Percentiles rank a stretch among this genome's conserved stretches.
These are phyloP conservation scores for Listronotus bonariensis DNA, from an alignment of 1,140 invertebrate genomes.

Conservation along the genomic window DNA sequence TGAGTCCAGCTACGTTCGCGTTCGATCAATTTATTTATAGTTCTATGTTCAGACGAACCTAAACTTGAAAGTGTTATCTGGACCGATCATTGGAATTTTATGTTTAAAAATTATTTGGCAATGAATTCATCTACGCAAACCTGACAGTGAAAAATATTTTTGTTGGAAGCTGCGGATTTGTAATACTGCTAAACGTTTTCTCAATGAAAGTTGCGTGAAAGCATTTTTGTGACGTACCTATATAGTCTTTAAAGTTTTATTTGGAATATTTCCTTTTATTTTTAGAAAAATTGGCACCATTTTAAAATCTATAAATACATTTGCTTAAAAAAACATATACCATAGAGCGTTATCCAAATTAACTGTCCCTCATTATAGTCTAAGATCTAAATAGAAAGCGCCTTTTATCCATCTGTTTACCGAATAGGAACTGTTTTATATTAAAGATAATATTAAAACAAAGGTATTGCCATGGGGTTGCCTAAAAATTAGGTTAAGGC, in stretches of 20 bases:
- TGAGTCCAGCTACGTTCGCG: not conserved
- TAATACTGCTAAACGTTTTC: slow-evolving; percentile 2
- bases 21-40: slow-evolving; percentile 15
- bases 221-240: slow-evolving; percentile 16
- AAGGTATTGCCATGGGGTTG: too few species aligned
- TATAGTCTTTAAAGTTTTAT: not conserved
- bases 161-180: slow-evolving; percentile 1
- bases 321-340: too few species aligned
- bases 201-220: slow-evolving; percentile 16
- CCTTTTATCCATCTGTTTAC: too few species aligned
- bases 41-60: slow-evolving; percentile 11
- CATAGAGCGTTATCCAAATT: too few species aligned
- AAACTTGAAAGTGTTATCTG: slow-evolving; percentile 12
- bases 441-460: too few species aligned
- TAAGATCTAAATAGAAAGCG: too few species aligned
- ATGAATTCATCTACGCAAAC: slow-evolving; percentile 28
- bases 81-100: slow-evolving; percentile 19
- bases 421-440: too few species aligned
- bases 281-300: too few species aligned
- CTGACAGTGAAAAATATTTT: slow-evolving; percentile 28
- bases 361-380: too few species aligned
- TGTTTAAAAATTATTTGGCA: slow-evolving; percentile 29
- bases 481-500: too few species aligned
- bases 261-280: too few species aligned
- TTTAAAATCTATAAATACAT: too few species aligned